Percentiles rank a stretch among this genome's conserved stretches.
Evolutionary conservation across 2,888 invertebrate species (phyloP).

Genomic region (Carabus problematicus): DNA sequence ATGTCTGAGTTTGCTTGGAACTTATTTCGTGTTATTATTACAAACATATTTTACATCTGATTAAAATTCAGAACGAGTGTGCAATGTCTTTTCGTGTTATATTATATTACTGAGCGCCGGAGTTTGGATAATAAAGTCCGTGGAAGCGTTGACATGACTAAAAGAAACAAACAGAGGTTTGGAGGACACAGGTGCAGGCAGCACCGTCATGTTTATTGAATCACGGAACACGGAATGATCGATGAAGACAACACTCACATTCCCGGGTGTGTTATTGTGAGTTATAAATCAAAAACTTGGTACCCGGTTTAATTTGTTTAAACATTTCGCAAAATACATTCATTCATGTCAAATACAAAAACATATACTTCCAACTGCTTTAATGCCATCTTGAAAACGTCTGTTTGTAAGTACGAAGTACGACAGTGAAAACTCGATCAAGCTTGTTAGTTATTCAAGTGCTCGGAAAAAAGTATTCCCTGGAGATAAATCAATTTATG

Average conservation of each 20-base stretch:
- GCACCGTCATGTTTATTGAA: slow-evolving; percentile 40
- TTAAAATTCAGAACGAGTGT: slow-evolving; percentile 32
- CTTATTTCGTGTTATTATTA: slow-evolving; percentile 28
- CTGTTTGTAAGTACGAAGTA: no score
- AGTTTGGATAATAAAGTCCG: slow-evolving; percentile 29
- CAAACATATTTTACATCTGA: slow-evolving; percentile 26
- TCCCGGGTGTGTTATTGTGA: slow-evolving; percentile 40
- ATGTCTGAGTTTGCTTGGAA: not conserved
- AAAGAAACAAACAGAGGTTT: slow-evolving; percentile 31
- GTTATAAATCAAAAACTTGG: slow-evolving; percentile 38
- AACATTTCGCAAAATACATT: slow-evolving; percentile 28
- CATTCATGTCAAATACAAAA: slow-evolving; percentile 34
- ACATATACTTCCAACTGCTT: no score
- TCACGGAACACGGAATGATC: slow-evolving; percentile 32
- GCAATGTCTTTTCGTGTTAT: slow-evolving; percentile 12
- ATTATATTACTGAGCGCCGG: not conserved
- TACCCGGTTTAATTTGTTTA: slow-evolving; percentile 33
- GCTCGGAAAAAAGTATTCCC: no score
- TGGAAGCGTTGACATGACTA: slow-evolving; percentile 32
- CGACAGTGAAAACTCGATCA: no score
- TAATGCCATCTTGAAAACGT: no score
- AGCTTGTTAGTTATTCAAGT: no score
- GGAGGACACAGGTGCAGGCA: slow-evolving; percentile 25
- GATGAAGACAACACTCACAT: slow-evolving; percentile 38
- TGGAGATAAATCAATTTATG: no score